A percentile compares a stretch with the other conserved stretches of the same genome.
Conservation (phyloP, 1,140 invertebrate species). For the Scylla paramamosain region DNA sequence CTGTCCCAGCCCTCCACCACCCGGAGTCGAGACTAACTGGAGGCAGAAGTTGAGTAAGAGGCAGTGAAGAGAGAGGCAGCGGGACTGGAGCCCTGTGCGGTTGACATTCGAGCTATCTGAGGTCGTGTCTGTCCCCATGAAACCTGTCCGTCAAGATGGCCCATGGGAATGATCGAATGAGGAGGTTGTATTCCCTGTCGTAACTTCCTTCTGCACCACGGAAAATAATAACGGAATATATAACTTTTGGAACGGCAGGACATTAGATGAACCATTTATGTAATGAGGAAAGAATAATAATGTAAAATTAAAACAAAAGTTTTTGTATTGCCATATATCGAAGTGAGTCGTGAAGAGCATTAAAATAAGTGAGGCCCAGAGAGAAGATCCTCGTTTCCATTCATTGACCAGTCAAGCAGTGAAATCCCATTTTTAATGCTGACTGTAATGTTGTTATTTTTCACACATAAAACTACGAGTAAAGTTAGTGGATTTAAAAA, state of each 20-base stretch:
- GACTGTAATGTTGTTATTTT: too few species aligned
- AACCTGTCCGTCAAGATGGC: conserved; percentile 55
- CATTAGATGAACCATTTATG: too few species aligned
- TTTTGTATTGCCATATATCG: too few species aligned
- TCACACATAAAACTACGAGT: too few species aligned
- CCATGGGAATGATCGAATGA: conserved; percentile 49
- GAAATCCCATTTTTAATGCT: too few species aligned
- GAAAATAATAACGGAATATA: neutral
- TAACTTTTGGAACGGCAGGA: neutral
- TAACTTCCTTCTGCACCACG: neutral
- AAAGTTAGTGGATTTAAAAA: too few species aligned
- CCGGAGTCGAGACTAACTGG: conserved; percentile 33
- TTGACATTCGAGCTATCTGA: conserved; percentile 66
- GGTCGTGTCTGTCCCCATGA: conserved; percentile 67
- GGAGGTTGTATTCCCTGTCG: neutral
- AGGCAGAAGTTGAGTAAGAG: neutral
- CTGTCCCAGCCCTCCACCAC: conserved; percentile 23
- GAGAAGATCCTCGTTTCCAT: too few species aligned
- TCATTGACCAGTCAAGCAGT: too few species aligned
- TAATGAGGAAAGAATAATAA: too few species aligned
- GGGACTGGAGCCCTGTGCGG: conserved; percentile 41
- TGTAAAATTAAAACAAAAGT: too few species aligned
- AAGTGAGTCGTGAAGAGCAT: too few species aligned
- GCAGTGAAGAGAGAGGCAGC: neutral
- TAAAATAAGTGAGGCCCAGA: too few species aligned